Conservation (phyloP, 2,888 invertebrate genomes). For the Agrypnus murinus region DNA sequence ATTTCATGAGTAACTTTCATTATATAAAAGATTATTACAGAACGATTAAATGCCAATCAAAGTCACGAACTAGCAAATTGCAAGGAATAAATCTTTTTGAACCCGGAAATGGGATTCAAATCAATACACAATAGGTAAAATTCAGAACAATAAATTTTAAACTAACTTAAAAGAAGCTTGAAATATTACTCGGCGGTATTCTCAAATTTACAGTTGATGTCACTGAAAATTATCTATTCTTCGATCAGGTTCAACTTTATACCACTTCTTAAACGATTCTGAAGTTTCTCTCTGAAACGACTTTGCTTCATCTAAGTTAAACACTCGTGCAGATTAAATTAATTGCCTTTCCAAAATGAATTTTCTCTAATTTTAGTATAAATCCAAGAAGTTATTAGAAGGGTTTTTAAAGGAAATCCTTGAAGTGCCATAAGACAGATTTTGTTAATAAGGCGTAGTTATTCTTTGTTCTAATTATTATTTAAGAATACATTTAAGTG, state of each 20-base stretch:
- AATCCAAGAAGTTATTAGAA: no score
- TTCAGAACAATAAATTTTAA: conserved; percentile 3
- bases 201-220: conserved; percentile 8
- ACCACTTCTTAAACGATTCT: neutral
- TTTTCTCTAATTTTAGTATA: no score
- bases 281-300: conserved; percentile 2
- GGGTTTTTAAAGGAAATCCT: no score
- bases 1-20: no score
- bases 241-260: neutral
- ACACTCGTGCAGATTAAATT: conserved; percentile 1
- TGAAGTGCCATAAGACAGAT: no score
- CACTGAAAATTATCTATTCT: neutral
- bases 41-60: no score
- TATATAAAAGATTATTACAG: no score
- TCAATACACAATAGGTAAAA: conserved; percentile 2
- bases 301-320: conserved; percentile 1
- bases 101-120: conserved; percentile 1
- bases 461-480: no score
- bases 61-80: no score
- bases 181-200: neutral
- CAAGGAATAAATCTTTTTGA: neutral
- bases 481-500: no score
- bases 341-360: neutral
- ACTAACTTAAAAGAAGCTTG: neutral
- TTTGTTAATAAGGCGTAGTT: no score